phyloP scores from a whole-genome alignment of 2,888 invertebrate species.

The Lymantria dispar region DNA sequence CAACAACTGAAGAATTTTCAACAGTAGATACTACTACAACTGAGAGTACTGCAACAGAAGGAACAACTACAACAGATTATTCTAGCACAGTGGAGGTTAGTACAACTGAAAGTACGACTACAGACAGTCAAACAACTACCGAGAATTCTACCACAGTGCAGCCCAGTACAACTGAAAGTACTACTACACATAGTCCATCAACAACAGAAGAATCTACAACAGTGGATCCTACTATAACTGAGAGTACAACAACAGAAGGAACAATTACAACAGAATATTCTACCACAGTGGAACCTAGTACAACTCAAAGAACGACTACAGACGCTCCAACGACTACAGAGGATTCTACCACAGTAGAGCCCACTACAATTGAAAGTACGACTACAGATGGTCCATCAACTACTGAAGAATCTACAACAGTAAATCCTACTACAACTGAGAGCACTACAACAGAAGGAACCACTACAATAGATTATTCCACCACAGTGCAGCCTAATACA shows the following conservation, averaged over 20 bases:
- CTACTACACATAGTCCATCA: not conserved
- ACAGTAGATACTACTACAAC: not conserved
- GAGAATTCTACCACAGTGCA: not conserved
- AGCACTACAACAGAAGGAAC: not conserved
- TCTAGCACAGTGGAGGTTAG: not conserved
- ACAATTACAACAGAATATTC: not conserved
- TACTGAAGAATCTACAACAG: too few relatives aligned
- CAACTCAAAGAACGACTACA: too few relatives aligned
- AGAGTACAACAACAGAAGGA: not conserved
- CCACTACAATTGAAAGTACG: not conserved
- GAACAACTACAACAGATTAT: not conserved
- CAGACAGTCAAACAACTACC: not conserved
- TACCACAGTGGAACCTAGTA: not conserved
- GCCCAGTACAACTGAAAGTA: not conserved
- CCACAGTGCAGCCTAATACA: not conserved
- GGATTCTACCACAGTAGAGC: slow-evolving; percentile 1
- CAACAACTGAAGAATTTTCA: not conserved
- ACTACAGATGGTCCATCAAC: too few relatives aligned
- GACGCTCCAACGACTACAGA: too few relatives aligned
- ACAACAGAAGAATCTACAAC: not conserved
- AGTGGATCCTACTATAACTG: not conserved
- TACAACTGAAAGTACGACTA: not conserved
- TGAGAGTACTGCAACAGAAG: not conserved
- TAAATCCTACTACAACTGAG: too few relatives aligned
- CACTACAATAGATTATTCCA: not conserved